Evolutionary conservation across 2,113 vertebrate genomes (phyloP).

Genomic region (Mormyrus lacerda): DNA sequence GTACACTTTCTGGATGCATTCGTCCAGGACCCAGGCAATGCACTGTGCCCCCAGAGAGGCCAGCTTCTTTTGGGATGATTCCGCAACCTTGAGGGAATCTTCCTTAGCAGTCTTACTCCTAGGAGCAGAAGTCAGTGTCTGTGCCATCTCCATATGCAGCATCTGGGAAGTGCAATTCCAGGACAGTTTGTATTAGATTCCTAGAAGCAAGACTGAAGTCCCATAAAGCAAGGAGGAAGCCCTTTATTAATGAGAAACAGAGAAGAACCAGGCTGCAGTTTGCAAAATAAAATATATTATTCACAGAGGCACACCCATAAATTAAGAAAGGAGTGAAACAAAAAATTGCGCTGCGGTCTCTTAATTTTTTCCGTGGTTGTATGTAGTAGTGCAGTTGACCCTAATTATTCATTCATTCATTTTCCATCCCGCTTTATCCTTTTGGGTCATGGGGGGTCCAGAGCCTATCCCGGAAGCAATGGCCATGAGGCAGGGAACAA

Average conservation of each 20-base stretch:
- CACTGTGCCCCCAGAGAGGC: constrained; percentile 55
- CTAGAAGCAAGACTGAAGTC: too few species aligned
- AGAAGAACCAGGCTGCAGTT: background rate
- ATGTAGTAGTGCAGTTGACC: background rate
- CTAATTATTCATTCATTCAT: too few species aligned
- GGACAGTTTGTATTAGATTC: too few species aligned
- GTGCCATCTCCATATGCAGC: background rate
- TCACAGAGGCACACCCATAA: too few species aligned
- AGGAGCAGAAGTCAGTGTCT: background rate
- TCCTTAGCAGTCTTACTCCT: background rate
- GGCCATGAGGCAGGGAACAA: too few species aligned
- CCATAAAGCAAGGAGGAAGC: too few species aligned
- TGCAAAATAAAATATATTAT: too few species aligned
- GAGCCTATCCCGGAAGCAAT: too few species aligned
- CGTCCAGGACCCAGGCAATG: constrained; percentile 59
- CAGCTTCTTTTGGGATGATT: constrained; percentile 40
- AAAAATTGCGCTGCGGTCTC: background rate
- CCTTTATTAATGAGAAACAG: background rate
- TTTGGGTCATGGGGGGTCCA: too few species aligned
- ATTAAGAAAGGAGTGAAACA: too few species aligned
- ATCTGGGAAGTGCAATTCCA: background rate
- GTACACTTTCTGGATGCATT: constrained; percentile 58
- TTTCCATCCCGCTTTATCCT: too few species aligned
- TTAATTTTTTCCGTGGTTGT: too few species aligned
- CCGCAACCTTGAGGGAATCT: constrained; percentile 27